Conservation (phyloP, 2,888 invertebrate species). For the Cataglyphis livida region DNA sequence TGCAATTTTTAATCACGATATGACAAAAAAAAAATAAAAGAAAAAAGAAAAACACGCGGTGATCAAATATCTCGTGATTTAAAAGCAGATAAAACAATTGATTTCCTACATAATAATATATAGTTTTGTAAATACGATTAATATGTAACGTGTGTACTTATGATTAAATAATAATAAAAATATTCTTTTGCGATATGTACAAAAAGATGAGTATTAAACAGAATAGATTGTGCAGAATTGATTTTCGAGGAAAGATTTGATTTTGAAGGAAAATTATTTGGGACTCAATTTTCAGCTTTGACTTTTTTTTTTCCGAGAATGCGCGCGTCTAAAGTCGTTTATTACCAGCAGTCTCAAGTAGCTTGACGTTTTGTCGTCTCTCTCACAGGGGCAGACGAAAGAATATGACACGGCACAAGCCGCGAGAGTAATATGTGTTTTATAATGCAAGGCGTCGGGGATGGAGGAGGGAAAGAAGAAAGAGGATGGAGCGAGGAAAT, state of each 20-base stretch:
- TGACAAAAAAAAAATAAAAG: conserved; percentile 4
- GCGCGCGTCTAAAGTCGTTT: conserved; percentile 42
- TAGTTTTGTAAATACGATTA: neutral
- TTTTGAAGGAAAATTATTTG: conserved; percentile 17
- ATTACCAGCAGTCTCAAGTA: conserved; percentile 54
- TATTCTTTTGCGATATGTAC: neutral
- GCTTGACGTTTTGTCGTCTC: conserved; percentile 36
- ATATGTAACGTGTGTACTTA: neutral
- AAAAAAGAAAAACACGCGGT: neutral
- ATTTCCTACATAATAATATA: conserved; percentile 4
- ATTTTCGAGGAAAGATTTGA: conserved; percentile 3
- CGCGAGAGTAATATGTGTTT: conserved; percentile 68
- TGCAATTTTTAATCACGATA: conserved; percentile 5
- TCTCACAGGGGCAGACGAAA: conserved; percentile 36
- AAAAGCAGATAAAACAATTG: conserved; percentile 5
- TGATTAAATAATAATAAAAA: neutral
- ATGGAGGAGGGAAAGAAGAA: conserved; percentile 58
- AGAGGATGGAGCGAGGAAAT: conserved; percentile 66
- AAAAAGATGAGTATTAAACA: conserved; percentile 3
- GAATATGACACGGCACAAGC: conserved; percentile 56
- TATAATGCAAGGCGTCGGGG: conserved; percentile 65
- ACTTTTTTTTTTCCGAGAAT: conserved; percentile 6
- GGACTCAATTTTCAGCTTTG: conserved; percentile 39
- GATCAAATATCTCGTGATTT: conserved; percentile 34
- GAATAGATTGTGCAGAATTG: neutral